A percentile compares a stretch with the other conserved stretches of the same genome.
phyloP scores from a whole-genome alignment of 2,113 vertebrate species.

The Aspiorhynchus laticeps region DNA sequence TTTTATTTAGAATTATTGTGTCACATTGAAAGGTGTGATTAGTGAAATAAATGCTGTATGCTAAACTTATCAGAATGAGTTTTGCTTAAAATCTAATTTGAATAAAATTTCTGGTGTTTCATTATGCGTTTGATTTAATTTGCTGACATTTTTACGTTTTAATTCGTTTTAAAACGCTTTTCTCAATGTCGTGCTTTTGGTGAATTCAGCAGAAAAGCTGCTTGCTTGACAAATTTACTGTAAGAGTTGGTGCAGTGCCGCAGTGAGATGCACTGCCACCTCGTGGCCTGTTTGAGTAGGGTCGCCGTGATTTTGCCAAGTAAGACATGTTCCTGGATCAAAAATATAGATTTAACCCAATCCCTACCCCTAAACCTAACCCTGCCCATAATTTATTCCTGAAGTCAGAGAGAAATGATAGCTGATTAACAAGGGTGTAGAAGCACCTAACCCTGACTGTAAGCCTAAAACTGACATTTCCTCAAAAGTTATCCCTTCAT shows the following conservation, averaged over 20 bases:
- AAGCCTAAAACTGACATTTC: too few species aligned
- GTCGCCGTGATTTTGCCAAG: too few species aligned
- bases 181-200: constrained; percentile 53
- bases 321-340: too few species aligned
- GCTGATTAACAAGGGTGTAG: too few species aligned
- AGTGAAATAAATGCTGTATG: too few species aligned
- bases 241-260: constrained; percentile 74
- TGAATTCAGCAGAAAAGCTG: constrained; percentile 75
- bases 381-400: too few species aligned
- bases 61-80: background rate
- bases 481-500: too few species aligned
- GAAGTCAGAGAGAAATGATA: too few species aligned
- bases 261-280: constrained; percentile 67
- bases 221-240: constrained; percentile 80
- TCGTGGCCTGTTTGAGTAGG: constrained; percentile 47
- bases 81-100: background rate
- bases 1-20: background rate
- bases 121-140: background rate
- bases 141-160: background rate
- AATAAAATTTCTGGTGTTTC: background rate
- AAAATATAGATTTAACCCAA: too few species aligned
- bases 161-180: constrained; percentile 44
- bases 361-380: too few species aligned
- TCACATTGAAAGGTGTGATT: background rate
- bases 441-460: too few species aligned